Evolutionary conservation across 2,113 vertebrate species (phyloP).

Genomic region (Mesembrinibis cayennensis): DNA sequence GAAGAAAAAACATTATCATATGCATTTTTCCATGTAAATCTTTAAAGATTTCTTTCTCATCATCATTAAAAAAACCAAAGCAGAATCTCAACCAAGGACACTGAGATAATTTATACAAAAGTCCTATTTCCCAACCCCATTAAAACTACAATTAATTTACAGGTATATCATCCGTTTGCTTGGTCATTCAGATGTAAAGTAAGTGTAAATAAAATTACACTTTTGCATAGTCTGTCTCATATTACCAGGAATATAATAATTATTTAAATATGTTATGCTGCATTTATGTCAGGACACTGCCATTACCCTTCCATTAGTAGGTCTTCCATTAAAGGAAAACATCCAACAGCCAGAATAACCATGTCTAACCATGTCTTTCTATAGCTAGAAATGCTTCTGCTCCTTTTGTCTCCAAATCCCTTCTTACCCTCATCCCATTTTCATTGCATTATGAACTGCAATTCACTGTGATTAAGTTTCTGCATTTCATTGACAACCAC

Average conservation of each 20-base stretch:
- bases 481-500: not conserved
- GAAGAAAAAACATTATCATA: not conserved
- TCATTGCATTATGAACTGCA: not conserved
- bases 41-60: not conserved
- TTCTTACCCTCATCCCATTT: not conserved
- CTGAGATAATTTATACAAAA: not conserved
- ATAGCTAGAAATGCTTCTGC: not conserved
- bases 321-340: not conserved
- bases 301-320: not conserved
- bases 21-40: not conserved
- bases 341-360: not conserved
- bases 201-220: not conserved
- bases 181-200: not conserved
- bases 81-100: not conserved
- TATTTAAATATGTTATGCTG: not conserved
- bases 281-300: not conserved
- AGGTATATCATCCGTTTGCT: not conserved
- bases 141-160: not conserved
- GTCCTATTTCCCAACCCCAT: not conserved
- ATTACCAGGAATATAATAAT: not conserved
- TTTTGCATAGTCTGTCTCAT: not conserved
- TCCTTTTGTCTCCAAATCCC: not conserved
- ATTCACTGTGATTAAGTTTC: not conserved
- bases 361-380: not conserved
- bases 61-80: not conserved